Base-by-base conservation (phyloP, 2,113 vertebrate genomes). In the Archocentrus centrarchus region DNA sequence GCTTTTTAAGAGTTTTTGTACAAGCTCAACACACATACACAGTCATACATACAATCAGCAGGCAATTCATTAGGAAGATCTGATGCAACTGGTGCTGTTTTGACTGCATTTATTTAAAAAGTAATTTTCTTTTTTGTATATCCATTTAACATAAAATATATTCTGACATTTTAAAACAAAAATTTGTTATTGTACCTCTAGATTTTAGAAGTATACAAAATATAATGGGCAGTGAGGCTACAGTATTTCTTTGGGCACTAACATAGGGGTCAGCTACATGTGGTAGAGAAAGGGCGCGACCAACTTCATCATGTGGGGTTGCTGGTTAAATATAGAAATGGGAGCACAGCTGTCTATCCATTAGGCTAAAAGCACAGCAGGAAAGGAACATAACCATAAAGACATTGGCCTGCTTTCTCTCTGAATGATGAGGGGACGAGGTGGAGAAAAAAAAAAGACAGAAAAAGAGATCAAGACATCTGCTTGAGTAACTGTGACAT, bases 321-420 rank as follows among this genome's bases (percentile, higher is more conserved):
- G 62, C 75, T 80, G 60, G 93, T 86, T 94, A 94, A 87, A 94
- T 95, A 92, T 94, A 95, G 93, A 92, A 93, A 92, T 85, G 88
- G 77, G 93, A 93, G 88, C 93, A 91, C 88, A 92, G 89, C 88
- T 94, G 95, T 89, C 91, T 78, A 86, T 92, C 91, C 91, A 94
- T 93, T 92, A 90, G 86, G 70, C 92, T 92, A 90, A 93, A 94
- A 94, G 92, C 92, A 90, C 82, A 85, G 80, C 76, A 41, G 83
- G 39, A 22, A 39, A 39, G 66, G 61, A 82, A 80, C 59, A 80
- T 15, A 22, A 60, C 32, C 73, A 39, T 47, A 59, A 57, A 82
- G 77, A 85, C 83, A n/a, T 39, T 55, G 63, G 68, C 81, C 82
- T 39, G 22, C 59, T 73, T 57, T 73, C 22, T 57, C 50, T 81